A percentile compares a stretch with the other conserved stretches of the same genome.
Evolutionary conservation across 2,888 invertebrate species (phyloP).

Genomic region (Harpalus rubripes): DNA sequence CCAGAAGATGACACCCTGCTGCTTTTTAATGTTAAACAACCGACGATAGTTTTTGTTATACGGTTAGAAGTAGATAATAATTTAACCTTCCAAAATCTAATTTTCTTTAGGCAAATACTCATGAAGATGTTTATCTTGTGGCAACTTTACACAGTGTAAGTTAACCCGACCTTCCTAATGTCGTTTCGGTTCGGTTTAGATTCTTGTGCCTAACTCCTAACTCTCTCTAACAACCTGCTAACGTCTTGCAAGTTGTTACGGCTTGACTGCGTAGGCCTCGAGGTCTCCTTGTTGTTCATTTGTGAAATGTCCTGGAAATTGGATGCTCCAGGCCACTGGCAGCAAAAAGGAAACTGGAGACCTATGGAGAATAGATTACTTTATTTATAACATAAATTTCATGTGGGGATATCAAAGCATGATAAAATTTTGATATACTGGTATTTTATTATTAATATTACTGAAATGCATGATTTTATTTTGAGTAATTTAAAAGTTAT

Average conservation of each 20-base stretch:
- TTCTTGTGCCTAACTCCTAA: background rate
- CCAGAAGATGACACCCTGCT: too few relatives aligned
- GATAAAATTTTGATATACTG: too few relatives aligned
- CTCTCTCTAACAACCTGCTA: slow-evolving; percentile 31
- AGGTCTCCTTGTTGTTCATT: slow-evolving; percentile 39
- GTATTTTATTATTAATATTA: too few relatives aligned
- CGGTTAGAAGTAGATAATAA: too few relatives aligned
- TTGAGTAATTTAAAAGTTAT: background rate
- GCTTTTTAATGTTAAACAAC: too few relatives aligned
- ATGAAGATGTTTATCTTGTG: too few relatives aligned
- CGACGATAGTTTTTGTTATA: too few relatives aligned
- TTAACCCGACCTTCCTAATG: background rate
- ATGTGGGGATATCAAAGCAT: background rate
- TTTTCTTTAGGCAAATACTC: too few relatives aligned
- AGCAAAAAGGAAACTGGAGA: background rate
- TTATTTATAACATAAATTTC: background rate
- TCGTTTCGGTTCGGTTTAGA: background rate
- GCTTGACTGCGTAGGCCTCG: slow-evolving; percentile 5
- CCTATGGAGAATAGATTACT: background rate
- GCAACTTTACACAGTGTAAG: background rate
- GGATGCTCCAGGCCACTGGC: background rate
- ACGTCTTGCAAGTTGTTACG: slow-evolving; percentile 26
- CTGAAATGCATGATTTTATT: background rate
- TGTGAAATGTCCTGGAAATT: slow-evolving; percentile 56
- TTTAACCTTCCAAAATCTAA: too few relatives aligned